These are phyloP conservation scores for Hyles vespertilio DNA, from an alignment of 1,140 invertebrate species.

Conservation along the genomic window DNA sequence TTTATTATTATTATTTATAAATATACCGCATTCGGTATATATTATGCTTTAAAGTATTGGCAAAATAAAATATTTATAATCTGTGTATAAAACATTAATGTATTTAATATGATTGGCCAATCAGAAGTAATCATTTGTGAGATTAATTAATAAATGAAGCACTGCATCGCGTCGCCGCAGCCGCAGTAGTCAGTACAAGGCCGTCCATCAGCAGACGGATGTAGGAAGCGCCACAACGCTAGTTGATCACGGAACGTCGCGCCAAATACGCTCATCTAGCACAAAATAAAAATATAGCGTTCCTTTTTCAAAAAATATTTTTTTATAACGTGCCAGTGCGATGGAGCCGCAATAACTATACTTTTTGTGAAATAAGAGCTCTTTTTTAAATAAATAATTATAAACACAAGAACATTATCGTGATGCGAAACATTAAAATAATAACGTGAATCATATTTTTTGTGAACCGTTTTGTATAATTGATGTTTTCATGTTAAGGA, in stretches of 20 bases:
- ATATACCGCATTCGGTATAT: too few species aligned
- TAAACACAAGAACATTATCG: too few species aligned
- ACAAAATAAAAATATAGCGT: slow-evolving; percentile 8
- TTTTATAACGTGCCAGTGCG: too few species aligned
- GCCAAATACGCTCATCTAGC: slow-evolving; percentile 14
- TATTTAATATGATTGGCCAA: too few species aligned
- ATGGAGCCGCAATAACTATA: too few species aligned
- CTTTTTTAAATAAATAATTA: neutral
- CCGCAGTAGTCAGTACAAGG: slow-evolving; percentile 28
- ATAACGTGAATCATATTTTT: neutral
- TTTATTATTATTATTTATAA: too few species aligned
- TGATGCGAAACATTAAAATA: neutral
- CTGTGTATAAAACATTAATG: too few species aligned
- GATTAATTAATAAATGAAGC: slow-evolving; percentile 33
- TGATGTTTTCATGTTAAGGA: too few species aligned
- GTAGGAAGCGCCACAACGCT: slow-evolving; percentile 31
- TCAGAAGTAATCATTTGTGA: slow-evolving; percentile 19
- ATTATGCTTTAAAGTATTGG: too few species aligned
- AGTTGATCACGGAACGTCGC: slow-evolving; percentile 28
- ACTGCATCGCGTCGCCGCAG: slow-evolving; percentile 17
- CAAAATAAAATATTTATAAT: too few species aligned
- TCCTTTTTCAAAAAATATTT: slow-evolving; percentile 12
- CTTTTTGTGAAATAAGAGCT: too few species aligned
- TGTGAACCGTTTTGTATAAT: neutral
- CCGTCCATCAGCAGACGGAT: slow-evolving; percentile 33